Conservation (phyloP, 2,888 invertebrate species). For the Nomada lathburiana region DNA sequence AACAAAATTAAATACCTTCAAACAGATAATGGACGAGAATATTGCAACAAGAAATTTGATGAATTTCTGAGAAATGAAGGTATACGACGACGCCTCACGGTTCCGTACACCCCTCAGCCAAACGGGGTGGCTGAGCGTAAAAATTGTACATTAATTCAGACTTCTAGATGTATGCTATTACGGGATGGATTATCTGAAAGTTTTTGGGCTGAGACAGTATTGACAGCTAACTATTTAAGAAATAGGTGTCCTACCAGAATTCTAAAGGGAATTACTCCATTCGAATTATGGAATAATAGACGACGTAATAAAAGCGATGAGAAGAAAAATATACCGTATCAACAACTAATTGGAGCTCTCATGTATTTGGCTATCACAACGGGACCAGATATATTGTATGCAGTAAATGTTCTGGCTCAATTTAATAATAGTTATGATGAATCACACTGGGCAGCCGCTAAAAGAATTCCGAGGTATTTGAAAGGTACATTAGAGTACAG, state of each 20-base stretch:
- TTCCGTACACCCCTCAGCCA: slow-evolving; percentile 17
- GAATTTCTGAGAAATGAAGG: slow-evolving; percentile 9
- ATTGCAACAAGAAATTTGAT: slow-evolving; percentile 6
- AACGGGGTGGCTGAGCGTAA: slow-evolving; percentile 19
- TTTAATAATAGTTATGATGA: background rate
- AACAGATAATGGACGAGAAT: slow-evolving; percentile 28
- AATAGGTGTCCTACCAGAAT: background rate
- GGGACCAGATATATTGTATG: background rate
- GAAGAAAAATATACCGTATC: slow-evolving; percentile 37
- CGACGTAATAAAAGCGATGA: background rate
- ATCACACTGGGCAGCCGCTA: background rate
- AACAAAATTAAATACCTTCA: slow-evolving; percentile 13
- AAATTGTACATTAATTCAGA: background rate
- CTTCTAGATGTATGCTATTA: background rate
- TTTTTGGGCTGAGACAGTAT: no score
- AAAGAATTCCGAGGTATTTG: background rate
- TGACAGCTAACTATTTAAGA: background rate
- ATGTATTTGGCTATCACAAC: slow-evolving; percentile 31
- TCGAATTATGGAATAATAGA: background rate
- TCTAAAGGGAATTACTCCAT: background rate
- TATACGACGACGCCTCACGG: background rate
- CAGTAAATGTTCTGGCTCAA: background rate
- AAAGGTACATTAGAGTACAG: background rate
- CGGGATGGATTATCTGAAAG: background rate
- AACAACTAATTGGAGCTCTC: slow-evolving; percentile 39